Conservation (phyloP, 2,888 invertebrate genomes). For the Sesamia inferens region DNA sequence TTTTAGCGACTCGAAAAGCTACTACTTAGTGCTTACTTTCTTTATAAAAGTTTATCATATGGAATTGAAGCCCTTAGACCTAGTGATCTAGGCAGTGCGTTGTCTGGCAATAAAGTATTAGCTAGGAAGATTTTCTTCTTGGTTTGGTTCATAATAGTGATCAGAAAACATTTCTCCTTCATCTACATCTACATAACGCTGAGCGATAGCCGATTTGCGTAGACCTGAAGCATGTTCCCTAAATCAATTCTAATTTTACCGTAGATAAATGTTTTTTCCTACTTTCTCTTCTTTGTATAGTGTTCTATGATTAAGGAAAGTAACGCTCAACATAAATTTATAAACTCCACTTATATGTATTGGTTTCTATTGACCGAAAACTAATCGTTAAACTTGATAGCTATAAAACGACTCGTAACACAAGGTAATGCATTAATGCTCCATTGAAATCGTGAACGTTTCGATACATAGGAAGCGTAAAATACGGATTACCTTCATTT, state of each 20-base stretch:
- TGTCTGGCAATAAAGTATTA: background rate
- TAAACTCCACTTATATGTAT: slow-evolving; percentile 3
- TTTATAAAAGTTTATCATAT: background rate
- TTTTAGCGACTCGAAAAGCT: too few species aligned
- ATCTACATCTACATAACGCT: background rate
- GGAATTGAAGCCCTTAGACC: background rate
- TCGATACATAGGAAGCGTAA: slow-evolving; percentile 41
- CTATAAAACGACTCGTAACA: slow-evolving; percentile 31
- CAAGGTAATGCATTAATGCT: slow-evolving; percentile 35
- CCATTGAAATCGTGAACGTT: slow-evolving; percentile 47
- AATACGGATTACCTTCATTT: slow-evolving; percentile 60
- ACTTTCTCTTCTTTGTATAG: too few species aligned
- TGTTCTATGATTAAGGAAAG: background rate
- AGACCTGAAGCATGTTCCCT: too few species aligned
- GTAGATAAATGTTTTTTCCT: too few species aligned
- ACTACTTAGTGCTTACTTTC: background rate
- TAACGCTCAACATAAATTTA: too few species aligned
- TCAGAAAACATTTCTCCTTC: background rate
- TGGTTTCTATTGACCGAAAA: slow-evolving; percentile 23
- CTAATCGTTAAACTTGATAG: slow-evolving; percentile 24
- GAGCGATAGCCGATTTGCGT: too few species aligned
- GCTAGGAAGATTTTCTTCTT: background rate
- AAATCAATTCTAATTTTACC: too few species aligned
- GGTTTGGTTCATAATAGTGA: background rate
- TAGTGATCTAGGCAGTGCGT: background rate